A percentile compares a stretch with the other conserved stretches of the same genome.
Conservation (phyloP, 2,797 vertebrate species). For the Arnoldichthys spilopterus region DNA sequence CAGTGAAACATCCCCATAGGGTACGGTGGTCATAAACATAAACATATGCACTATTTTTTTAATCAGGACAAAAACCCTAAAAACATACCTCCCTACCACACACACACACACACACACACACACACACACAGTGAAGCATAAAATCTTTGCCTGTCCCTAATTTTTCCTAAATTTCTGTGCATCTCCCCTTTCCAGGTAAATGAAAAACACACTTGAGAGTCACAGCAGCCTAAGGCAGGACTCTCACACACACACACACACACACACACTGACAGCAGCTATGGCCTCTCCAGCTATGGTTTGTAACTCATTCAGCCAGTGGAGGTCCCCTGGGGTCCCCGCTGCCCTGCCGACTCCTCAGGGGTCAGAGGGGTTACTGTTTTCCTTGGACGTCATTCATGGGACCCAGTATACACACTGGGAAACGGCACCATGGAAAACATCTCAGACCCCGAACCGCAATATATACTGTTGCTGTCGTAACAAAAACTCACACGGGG, state of each 20-base stretch:
- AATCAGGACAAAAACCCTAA: too few species aligned
- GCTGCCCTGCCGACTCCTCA: neutral
- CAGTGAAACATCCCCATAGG: too few species aligned
- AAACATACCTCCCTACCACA: neutral
- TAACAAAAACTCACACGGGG: too few species aligned
- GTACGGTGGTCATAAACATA: too few species aligned
- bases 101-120: conserved; percentile 4
- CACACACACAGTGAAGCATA: neutral
- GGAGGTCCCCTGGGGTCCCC: conserved; percentile 38
- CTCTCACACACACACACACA: conserved; percentile 10
- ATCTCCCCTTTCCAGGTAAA: conserved; percentile 34
- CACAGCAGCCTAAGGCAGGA: conserved; percentile 25
- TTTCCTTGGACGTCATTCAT: conserved; percentile 78
- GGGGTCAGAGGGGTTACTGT: conserved; percentile 66
- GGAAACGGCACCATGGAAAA: conserved; percentile 57
- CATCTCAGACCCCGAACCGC: conserved; percentile 36
- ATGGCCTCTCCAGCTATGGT: conserved; percentile 40
- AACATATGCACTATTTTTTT: too few species aligned
- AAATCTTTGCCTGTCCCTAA: neutral
- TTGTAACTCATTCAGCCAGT: conserved; percentile 42
- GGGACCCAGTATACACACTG: conserved; percentile 70
- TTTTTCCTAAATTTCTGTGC: conserved; percentile 15
- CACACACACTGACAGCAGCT: conserved; percentile 48
- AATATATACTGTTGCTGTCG: neutral
- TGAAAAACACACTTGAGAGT: conserved; percentile 38